phyloP scores from a whole-genome alignment of 2,888 invertebrate genomes.

The Amitus sp. region DNA sequence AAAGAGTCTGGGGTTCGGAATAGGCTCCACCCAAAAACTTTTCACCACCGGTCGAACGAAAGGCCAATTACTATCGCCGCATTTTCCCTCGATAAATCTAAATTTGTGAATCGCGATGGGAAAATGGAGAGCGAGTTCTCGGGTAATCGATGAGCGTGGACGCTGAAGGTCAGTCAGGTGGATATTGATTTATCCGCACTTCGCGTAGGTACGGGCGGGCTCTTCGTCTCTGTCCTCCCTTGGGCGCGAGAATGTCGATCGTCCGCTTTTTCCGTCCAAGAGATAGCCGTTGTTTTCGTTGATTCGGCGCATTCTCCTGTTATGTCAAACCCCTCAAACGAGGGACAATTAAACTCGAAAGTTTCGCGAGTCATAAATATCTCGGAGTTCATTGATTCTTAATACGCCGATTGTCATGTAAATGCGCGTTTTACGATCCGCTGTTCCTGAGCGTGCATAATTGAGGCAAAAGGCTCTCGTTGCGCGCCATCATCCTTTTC shows the following conservation, averaged over 20 bases:
- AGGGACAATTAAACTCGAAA: neutral
- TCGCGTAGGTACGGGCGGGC: too few species aligned
- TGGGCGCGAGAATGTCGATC: too few species aligned
- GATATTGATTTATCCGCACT: constrained; percentile 33
- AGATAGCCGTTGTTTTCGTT: neutral
- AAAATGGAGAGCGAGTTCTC: constrained; percentile 35
- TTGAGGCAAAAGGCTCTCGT: constrained; percentile 15
- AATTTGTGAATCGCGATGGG: constrained; percentile 30
- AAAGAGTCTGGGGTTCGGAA: too few species aligned
- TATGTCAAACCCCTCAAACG: neutral
- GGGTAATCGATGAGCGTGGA: constrained; percentile 30
- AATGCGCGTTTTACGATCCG: constrained; percentile 28
- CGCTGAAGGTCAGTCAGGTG: constrained; percentile 40
- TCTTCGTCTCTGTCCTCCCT: too few species aligned
- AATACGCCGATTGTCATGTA: constrained; percentile 24
- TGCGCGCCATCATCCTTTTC: constrained; percentile 22
- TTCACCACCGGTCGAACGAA: constrained; percentile 24
- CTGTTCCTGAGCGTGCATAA: constrained; percentile 31
- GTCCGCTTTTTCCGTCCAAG: too few species aligned
- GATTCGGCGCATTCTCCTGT: neutral
- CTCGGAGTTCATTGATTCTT: constrained; percentile 22
- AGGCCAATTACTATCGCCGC: constrained; percentile 26
- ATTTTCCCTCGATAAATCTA: constrained; percentile 24
- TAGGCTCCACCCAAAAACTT: constrained; percentile 30
- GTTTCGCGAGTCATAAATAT: constrained; percentile 13